Base-by-base conservation (phyloP, 1,140 invertebrate species). In the Brachionus sp. region DNA sequence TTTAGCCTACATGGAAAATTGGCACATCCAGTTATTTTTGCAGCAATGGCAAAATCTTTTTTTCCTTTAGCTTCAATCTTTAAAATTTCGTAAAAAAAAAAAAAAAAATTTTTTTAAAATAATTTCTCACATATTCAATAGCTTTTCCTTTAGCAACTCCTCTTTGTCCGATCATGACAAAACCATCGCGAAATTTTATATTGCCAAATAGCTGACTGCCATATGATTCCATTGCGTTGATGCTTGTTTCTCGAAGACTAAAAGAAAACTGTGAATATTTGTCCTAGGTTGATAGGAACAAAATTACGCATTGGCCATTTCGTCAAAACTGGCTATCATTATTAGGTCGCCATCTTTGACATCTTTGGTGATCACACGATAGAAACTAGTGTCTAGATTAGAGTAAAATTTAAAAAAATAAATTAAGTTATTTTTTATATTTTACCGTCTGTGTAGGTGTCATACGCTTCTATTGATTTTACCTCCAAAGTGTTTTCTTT, bases 141-240 rank as follows among this genome's bases (percentile, higher is more conserved):
- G 90, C 90, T 35, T 90, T 89, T 83, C 91, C 91, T 5, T 88
- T 88, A 29, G 86, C 85, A 23, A 91, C 88, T 2, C 90, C 90
- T 85, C 89, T 90, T 82, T 91, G 90, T n/a, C 90, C 90, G 68
- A 91, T 88, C 86, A 91, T 89, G 83, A 90, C 89, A 88, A 90
- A 91, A 66, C 89, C 88, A 42, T 90, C 90, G 25, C 91, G 86
- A 84, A 90, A 91, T 35, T 87, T 87, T 13, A 91, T 85, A 73
- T 90, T 89, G 84, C 90, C 88, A 68, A 91, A 88, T 35, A 88
- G 85, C 13, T 86, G 86, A 85, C 90, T 91, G 0, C 91, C 91
- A 85, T 85, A 86, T 3, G 84, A 50, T 37, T 84, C 84, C 83
- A 88, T 33, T 85, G 85, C 86, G 29, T 84, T 84, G 50, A 84